Evolutionary conservation across 2,113 vertebrate species (phyloP), one percentile per base, ranked within the genome.

Genomic region (Tyrannus savana): DNA sequence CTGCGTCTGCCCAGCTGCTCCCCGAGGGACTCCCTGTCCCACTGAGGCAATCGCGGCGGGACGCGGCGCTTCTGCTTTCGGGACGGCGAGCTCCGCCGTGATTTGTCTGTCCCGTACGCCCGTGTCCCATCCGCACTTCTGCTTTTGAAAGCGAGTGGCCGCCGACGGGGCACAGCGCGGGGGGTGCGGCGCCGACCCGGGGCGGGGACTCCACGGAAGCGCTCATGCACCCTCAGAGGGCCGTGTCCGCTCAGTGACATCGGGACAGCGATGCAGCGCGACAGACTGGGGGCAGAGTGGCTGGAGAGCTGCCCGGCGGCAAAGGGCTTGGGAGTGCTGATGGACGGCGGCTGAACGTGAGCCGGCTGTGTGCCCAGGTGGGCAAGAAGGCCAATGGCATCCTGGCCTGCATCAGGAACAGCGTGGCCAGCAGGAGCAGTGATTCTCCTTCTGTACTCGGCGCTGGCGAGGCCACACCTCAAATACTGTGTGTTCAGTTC

Each of bases 1-100:
- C 12, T 4, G 44, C 4, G 8, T 3, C 14, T 7, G 22, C 46
- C 28, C 13, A 25, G 56, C 56, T 4, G 4, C 2, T 37, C 8
- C 9, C 8, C 14, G 5, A 23, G 50, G n/a, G 59, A 49, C 27
- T 53, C 21, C 56, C 33, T 49, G 41, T 19, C 6, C 14, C 55
- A 19, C 9, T 3, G 24, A 24, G 35, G 62, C 50, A 22, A 39
- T 39, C 14, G 35, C 49, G 1, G 31, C 3, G 22, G 10, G 46
- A 56, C 27, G 14, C 14, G 14, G 19, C 27, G 6, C 21, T 88
- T 64, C 87, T 56, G 60, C 71, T 73, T 63, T 84, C 7, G 31
- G 28, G 30, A 7, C 5, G 6, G 14, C 42, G 5, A 53, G 22
- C 10, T 46, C 2, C 1, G n/a, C 42, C 17, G n/a, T 6, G 27